Evolutionary conservation across 1,140 invertebrate genomes (phyloP), one percentile per base, ranked within the genome.

Genomic region (Psilanteris sp.): DNA sequence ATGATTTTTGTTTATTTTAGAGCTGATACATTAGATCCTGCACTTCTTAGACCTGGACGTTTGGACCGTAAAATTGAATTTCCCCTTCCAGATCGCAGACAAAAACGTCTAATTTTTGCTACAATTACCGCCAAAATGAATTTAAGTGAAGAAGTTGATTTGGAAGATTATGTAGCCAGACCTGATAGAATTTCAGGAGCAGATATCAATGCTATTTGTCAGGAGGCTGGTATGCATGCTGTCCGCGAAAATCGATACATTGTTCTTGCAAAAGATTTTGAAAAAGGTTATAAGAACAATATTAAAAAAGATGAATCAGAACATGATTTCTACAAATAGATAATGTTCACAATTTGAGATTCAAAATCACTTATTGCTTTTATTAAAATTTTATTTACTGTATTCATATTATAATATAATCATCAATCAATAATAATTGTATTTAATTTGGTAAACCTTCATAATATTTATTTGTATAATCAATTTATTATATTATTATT

Each of bases 251-350:
- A 99, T 90, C 93, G 98, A 39, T 99, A 99, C 85, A 98, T 99
- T 77, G 97, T 99, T 4, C 89, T 99, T 20, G 94, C 96, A 1
- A 99, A 99, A 89, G 98, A 99, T 89, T 99, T 99, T 84, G 98
- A 99, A 87, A 99, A 99, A 83, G 96, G 95, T 15, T 99, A 99
- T 89, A 99, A 99, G 85, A 99, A 99, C 85, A 99, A 99, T 84
- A 98, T 98, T 76, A 99, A 99, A 90, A 99, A 99, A 85, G 97
- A 99, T 89, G 97, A 99, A 89, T 96, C 96, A 78, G 98, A 99
- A 90, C 98, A 99, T 82, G 98, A 99, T 88, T 99, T 99, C 89
- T 99, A 99, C 86, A 99, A 99, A 92, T 99, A 98, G 94, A n/a
- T n/a, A n/a, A n/a, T n/a, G 6, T 9, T 59, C 15, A 9, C 4